A percentile compares a stretch with the other conserved stretches of the same genome.
Conservation (phyloP, 2,797 vertebrate species). For the Prunella strophiata region DNA sequence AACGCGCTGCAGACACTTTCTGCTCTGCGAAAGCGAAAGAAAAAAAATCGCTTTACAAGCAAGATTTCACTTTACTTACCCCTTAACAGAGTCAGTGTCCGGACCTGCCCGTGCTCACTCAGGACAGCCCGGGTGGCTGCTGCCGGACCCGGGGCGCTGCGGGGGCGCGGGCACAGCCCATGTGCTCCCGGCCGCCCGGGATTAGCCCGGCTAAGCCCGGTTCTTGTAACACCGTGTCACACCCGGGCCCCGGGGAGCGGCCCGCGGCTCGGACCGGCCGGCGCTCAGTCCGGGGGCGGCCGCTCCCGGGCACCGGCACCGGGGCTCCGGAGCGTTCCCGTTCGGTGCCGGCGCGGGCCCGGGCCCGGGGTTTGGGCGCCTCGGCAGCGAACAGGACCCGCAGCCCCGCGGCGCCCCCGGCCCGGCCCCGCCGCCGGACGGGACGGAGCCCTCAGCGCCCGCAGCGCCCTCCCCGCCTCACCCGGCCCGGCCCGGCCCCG, state of each 20-base stretch:
- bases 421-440: too few relatives aligned
- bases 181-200: neutral
- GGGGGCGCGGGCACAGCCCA: neutral
- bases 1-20: neutral
- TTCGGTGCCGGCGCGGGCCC: neutral
- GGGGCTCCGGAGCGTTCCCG: neutral
- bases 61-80: neutral
- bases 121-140: neutral
- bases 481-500: neutral
- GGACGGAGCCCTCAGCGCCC: too few relatives aligned
- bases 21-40: constrained; percentile 13
- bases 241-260: neutral
- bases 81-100: fast-evolving
- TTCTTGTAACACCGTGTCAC: neutral
- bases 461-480: too few relatives aligned
- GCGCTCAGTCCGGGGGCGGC: neutral
- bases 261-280: neutral
- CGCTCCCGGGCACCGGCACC: neutral
- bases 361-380: neutral
- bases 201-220: neutral
- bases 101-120: neutral
- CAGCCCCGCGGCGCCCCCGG: neutral
- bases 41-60: fast-evolving
- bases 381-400: neutral
- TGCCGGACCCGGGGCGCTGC: neutral